Conservation (phyloP, 2,113 vertebrate genomes). For the Rhinoderma darwinii region DNA sequence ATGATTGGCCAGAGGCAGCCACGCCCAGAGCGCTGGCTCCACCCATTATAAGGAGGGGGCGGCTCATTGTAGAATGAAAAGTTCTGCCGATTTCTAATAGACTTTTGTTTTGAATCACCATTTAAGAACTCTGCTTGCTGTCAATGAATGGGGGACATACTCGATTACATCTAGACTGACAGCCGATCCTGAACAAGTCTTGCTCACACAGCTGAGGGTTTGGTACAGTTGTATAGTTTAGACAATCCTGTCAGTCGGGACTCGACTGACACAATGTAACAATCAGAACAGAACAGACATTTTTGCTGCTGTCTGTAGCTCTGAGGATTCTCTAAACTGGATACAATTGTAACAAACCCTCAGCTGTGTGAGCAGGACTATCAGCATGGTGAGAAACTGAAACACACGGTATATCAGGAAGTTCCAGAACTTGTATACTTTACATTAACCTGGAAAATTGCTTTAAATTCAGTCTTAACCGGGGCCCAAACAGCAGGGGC, state of each 20-base stretch:
- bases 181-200: no score
- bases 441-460: background rate
- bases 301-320: background rate
- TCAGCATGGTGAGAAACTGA: background rate
- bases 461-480: background rate
- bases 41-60: background rate
- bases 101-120: background rate
- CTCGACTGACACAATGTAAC: background rate
- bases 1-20: background rate
- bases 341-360: no score
- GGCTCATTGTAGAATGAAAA: background rate
- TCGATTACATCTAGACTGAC: no score
- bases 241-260: no score
- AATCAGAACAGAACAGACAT: background rate
- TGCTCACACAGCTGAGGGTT: background rate
- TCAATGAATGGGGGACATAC: no score
- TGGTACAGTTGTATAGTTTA: background rate
- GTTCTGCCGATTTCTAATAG: background rate
- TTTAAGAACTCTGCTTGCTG: no score
- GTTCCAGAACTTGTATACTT: background rate
- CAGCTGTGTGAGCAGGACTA: no score
- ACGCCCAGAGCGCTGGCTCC: background rate
- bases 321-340: no score
- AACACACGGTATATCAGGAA: background rate
- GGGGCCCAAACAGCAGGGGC: background rate